Percentiles rank a stretch among this genome's conserved stretches.
Evolutionary conservation across 2,888 invertebrate genomes (phyloP).

Genomic region (Napeogenes inachia): DNA sequence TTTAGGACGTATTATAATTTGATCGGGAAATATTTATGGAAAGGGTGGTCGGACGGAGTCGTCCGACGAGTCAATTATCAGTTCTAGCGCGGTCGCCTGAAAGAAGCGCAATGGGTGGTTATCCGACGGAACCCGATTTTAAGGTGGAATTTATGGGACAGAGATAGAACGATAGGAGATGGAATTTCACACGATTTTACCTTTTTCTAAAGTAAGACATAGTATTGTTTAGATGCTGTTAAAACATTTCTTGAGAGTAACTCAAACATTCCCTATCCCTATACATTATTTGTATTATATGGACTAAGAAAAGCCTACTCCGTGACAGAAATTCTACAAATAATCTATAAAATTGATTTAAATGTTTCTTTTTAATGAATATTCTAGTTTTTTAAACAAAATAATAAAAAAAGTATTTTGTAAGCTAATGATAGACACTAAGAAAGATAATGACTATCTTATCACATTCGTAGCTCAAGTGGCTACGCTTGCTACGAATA

Average conservation of each 20-base stretch:
- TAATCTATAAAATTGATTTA: not conserved
- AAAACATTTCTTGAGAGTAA: not conserved
- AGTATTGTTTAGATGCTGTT: conserved; percentile 13
- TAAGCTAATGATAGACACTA: not conserved
- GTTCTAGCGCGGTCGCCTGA: conserved; percentile 53
- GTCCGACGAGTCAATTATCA: conserved; percentile 74
- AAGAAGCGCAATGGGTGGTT: conserved; percentile 68
- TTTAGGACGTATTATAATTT: conserved; percentile 75
- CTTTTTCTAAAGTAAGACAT: conserved; percentile 28
- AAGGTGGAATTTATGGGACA: conserved; percentile 62
- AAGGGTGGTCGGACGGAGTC: conserved; percentile 67
- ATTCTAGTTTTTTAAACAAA: not conserved
- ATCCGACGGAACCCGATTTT: conserved; percentile 41
- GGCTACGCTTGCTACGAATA: conserved; percentile 56
- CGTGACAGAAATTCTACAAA: not conserved
- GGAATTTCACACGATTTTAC: conserved; percentile 60
- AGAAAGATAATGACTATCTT: conserved; percentile 1
- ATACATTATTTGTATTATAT: not conserved
- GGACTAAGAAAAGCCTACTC: too few species aligned
- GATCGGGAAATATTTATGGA: conserved; percentile 78
- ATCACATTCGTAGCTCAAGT: conserved; percentile 49
- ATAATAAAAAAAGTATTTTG: not conserved
- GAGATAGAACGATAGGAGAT: conserved; percentile 46
- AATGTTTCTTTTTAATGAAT: not conserved
- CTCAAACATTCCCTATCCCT: not conserved